Base-by-base conservation (phyloP, 2,888 invertebrate genomes). In the Amphiduros pacificus region DNA sequence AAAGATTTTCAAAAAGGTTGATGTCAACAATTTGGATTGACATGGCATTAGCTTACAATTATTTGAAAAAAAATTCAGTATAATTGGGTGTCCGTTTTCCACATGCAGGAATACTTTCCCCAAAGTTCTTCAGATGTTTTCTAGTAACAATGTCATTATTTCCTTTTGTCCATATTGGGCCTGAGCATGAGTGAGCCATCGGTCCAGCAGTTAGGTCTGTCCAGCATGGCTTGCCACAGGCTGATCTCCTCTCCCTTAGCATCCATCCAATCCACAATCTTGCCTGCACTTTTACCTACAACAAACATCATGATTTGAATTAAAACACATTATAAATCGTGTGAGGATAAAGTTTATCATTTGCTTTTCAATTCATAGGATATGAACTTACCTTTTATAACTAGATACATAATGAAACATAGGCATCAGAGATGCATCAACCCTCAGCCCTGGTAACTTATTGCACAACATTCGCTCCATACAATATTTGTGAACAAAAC, bases 131-230 rank as follows among this genome's bases (percentile, higher is more conserved):
- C n/a, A n/a, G n/a, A n/a, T n/a, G n/a, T n/a, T n/a, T n/a, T n/a
- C n/a, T n/a, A n/a, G n/a, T n/a, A n/a, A n/a, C n/a, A n/a, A 59
- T 41, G 51, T 6, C 26, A 24, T 24, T 27, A 62, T 20, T 55
- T 31, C 55, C 65, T 31, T 26, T 74, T 75, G 51, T 76, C 78
- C 83, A 84, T 84, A 65, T 72, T 77, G 52, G 94, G 89, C 75
- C 96, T 86, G 48, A 97, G 86, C 3, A 91, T 88, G 51, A 97
- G 85, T 63, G 91, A 92, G 62, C 93, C 93, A 84, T 97, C 96
- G n/a, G 96, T 93, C 97, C 97, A 97, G 82, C 93, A 91, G 84
- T 94, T 94, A 32, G 95, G 95, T 65, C 91, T 86, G 77, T 94
- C 92, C 77, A 96, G 85, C 94, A 97, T 95, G 67, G 90, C 90